Percentiles rank a stretch among this genome's conserved stretches.
These are phyloP conservation scores for Sturmia bella DNA, from an alignment of 2,888 invertebrate species.

Conservation along the genomic window DNA sequence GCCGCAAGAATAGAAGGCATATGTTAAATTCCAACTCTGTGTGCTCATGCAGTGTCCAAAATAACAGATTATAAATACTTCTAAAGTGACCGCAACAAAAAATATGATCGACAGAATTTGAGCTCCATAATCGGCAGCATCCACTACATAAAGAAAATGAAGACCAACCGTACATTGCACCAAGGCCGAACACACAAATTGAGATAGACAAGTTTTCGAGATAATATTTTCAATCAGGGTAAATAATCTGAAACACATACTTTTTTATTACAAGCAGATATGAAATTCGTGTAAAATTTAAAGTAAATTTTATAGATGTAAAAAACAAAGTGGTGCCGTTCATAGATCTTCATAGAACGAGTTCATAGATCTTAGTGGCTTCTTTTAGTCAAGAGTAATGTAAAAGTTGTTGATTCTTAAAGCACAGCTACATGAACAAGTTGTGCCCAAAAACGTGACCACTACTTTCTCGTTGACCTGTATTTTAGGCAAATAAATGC, in stretches of 20 bases:
- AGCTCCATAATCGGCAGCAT: slow-evolving; percentile 74
- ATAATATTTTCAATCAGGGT: slow-evolving; percentile 82
- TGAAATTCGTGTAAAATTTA: no score
- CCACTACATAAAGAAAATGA: slow-evolving; percentile 82
- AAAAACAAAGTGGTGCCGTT: no score
- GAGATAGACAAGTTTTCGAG: slow-evolving; percentile 83
- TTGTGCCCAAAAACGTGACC: no score
- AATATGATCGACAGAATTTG: slow-evolving; percentile 77
- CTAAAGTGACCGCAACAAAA: slow-evolving; percentile 83
- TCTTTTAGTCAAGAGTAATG: no score
- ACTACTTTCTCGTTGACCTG: no score
- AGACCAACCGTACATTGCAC: slow-evolving; percentile 81
- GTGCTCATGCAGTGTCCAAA: slow-evolving; percentile 83
- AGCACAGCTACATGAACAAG: no score
- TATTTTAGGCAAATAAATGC: no score
- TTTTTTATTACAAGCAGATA: no score
- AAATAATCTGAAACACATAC: slow-evolving; percentile 80
- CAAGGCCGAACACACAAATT: slow-evolving; percentile 82
- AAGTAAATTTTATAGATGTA: no score
- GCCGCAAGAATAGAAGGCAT: slow-evolving; percentile 83
- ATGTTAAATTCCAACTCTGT: slow-evolving; percentile 83
- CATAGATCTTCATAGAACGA: no score
- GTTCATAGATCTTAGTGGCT: no score
- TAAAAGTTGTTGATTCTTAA: no score
- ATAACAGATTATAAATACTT: slow-evolving; percentile 83